Conservation (phyloP, 1,140 invertebrate species). For the Zaprionus taronus region DNA sequence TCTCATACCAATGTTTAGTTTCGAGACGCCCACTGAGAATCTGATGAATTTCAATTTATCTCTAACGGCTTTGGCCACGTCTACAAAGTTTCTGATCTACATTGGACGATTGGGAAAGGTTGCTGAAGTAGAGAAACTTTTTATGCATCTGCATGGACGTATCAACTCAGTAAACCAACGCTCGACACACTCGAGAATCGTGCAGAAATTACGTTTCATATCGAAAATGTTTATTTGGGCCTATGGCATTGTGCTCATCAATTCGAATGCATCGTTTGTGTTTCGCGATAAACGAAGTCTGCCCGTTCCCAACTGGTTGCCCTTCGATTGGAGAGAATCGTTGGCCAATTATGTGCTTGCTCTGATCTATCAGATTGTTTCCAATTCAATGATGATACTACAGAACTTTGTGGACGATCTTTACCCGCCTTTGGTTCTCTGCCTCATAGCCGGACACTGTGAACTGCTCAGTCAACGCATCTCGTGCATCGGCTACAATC, state of each 20-base stretch:
- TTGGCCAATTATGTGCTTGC: constrained; percentile 32
- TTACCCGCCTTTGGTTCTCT: constrained; percentile 58
- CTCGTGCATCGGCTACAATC: constrained; percentile 49
- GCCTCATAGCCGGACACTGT: constrained; percentile 58
- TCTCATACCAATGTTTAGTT: constrained; percentile 24
- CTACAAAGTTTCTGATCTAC: constrained; percentile 53
- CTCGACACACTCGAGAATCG: constrained; percentile 9
- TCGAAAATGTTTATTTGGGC: constrained; percentile 36
- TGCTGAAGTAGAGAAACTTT: constrained; percentile 25
- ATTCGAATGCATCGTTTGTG: constrained; percentile 23
- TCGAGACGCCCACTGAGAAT: constrained; percentile 49
- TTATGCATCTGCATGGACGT: constrained; percentile 49
- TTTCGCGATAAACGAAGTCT: constrained; percentile 38
- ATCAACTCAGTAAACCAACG: constrained; percentile 28
- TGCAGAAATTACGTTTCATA: constrained; percentile 20
- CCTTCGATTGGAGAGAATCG: constrained; percentile 61
- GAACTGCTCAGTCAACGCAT: constrained; percentile 57
- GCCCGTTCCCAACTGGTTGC: constrained; percentile 66
- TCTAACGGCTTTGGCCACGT: constrained; percentile 44
- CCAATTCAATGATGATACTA: constrained; percentile 35
- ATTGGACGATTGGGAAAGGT: constrained; percentile 31
- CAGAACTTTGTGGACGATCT: constrained; percentile 62
- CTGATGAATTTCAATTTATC: constrained; percentile 54
- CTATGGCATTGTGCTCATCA: constrained; percentile 16
- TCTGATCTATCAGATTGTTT: constrained; percentile 48